Base-by-base conservation (phyloP, 2,888 invertebrate species). In the Cepaea hortensis region DNA sequence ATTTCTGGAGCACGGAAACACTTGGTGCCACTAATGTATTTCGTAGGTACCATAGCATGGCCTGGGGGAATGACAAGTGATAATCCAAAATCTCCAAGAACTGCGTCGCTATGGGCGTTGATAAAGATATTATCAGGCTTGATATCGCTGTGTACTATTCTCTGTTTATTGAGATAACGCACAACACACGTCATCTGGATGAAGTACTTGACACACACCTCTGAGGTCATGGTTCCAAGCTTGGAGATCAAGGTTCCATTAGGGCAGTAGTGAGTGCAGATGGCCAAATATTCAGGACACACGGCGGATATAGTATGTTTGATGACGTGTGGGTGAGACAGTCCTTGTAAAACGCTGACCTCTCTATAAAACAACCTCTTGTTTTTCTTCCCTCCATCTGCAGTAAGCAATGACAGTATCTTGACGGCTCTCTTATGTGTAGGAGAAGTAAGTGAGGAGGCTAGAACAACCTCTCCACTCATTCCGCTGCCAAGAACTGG, bases 151-250 rank as follows among this genome's bases (percentile, higher is more conserved):
- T 35, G 35, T 35, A 35, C 35, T 35, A 35, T 35, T 35, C 35
- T 35, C 35, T 35, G 35, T 35, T 46, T 15, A 35, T 81, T 62
- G 20, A 81, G 46, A 23, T 81, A 81, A 15, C 81, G 62, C 7
- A 65, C 65, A 35, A 65, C 81, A 81, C 81, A 81, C 13, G 81
- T 65, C 62, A 81, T 23, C 46, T 81, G 81, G 65, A 65, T 46
- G 5, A 81, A 65, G 46, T 81, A 81, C n/a, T 15, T 15, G 15
- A 6, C 35, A 18, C 35, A 23, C 65, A 15, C 15, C 11, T 18
- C 6, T 23, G 65, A 18, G 13, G 62, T 46, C 11, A 81, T 9
- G 46, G 35, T 13, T 20, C 4, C 23, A 6, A 81, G 68, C 3
- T 65, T 35, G 18, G 65, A 62, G 46, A 4, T 7, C 81, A 81